Evolutionary conservation across 2,113 vertebrate genomes (phyloP).

Genomic region (Tauraco erythrolophus): DNA sequence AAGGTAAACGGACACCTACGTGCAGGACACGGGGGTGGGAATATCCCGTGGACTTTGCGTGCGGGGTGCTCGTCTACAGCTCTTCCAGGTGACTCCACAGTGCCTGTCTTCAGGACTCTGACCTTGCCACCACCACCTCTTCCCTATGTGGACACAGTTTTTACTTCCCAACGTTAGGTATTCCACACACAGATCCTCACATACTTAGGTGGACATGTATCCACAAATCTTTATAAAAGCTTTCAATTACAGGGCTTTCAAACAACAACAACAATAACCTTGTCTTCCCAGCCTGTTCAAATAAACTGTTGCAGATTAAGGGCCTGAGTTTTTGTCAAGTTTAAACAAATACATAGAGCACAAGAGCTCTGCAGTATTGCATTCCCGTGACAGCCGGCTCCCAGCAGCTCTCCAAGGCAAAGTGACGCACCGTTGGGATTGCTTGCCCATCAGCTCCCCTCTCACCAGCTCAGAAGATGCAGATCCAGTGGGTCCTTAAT

Average conservation of each 20-base stretch:
- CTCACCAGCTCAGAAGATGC: not conserved
- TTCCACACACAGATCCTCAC: not conserved
- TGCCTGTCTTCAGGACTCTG: not conserved
- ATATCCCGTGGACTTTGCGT: rapidly evolving
- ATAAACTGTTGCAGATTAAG: slow-evolving; percentile 53
- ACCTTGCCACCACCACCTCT: not conserved
- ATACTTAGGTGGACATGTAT: not conserved
- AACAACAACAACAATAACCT: slow-evolving; percentile 1
- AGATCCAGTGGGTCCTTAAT: slow-evolving; percentile 32
- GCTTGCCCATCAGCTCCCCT: not conserved
- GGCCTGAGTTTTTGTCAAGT: slow-evolving; percentile 24
- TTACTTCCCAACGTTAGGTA: not conserved
- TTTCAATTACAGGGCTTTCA: not conserved
- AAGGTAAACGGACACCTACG: not conserved
- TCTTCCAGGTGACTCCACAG: not conserved
- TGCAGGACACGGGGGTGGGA: rapidly evolving
- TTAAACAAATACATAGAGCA: not conserved
- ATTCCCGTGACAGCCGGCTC: not conserved
- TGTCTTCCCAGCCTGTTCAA: slow-evolving; percentile 19
- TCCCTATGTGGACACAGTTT: not conserved
- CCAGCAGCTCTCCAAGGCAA: not conserved
- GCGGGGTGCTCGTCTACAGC: not conserved
- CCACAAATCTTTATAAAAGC: not conserved
- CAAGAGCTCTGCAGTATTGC: not conserved
- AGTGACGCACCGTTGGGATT: rapidly evolving